Percentiles rank a stretch among this genome's conserved stretches.
Evolutionary conservation across 1,140 invertebrate genomes (phyloP).

Genomic region (Cryptotermes secundus): DNA sequence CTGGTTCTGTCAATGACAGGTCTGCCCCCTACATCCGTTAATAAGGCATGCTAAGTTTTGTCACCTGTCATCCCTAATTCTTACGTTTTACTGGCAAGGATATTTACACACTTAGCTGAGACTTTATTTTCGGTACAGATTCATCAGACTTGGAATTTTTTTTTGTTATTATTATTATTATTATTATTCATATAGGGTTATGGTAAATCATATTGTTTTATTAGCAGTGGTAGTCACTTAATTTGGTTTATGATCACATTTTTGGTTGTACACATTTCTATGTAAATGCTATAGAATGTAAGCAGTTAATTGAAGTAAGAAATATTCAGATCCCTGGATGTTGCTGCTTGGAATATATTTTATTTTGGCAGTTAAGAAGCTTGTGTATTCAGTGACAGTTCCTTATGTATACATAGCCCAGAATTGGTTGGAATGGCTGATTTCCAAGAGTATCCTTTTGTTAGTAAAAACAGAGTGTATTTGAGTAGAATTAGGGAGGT

Average conservation of each 20-base stretch:
- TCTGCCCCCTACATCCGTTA: slow-evolving; percentile 70
- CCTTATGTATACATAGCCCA: background rate
- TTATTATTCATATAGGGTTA: background rate
- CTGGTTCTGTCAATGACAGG: slow-evolving; percentile 63
- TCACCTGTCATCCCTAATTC: too few species aligned
- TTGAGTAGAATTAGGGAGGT: background rate
- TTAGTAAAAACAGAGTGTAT: background rate
- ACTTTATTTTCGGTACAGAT: too few species aligned
- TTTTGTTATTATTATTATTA: too few species aligned
- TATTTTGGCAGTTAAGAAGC: background rate
- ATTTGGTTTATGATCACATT: background rate
- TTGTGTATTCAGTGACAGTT: background rate
- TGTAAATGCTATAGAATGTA: background rate
- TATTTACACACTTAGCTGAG: background rate
- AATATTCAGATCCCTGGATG: too few species aligned
- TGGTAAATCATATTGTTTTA: background rate
- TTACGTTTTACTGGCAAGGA: background rate
- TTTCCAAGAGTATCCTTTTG: background rate
- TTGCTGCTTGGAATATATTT: too few species aligned
- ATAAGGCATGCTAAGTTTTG: slow-evolving; percentile 36
- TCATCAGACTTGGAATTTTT: too few species aligned
- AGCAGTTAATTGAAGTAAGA: background rate
- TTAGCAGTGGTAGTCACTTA: background rate
- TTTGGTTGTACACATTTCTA: background rate
- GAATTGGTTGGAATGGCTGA: background rate